Evolutionary conservation across 2,797 vertebrate genomes (phyloP).

Genomic region (Sphenopsis melanotis): DNA sequence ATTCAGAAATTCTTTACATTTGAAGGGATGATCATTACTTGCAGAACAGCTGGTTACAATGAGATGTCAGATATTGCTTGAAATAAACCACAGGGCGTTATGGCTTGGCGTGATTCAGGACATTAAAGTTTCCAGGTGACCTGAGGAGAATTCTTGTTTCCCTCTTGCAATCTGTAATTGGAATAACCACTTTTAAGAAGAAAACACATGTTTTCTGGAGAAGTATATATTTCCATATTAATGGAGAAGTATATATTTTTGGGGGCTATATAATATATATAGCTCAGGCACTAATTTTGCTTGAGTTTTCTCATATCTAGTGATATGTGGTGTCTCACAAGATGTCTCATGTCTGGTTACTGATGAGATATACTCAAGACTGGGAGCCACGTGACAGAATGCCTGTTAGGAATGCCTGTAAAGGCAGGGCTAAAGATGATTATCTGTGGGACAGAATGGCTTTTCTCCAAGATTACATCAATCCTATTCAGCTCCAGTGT

Average conservation of each 20-base stretch:
- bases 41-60: background rate
- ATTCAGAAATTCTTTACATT: background rate
- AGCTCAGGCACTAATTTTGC: background rate
- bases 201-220: background rate
- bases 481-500: background rate
- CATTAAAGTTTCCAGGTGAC: background rate
- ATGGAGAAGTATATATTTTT: background rate
- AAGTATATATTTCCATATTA: background rate
- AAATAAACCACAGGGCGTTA: background rate
- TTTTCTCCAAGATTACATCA: background rate
- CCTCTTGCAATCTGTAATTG: background rate
- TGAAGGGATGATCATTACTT: background rate
- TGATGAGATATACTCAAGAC: background rate
- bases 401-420: background rate
- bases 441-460: accelerated
- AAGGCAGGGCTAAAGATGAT: background rate
- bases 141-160: background rate
- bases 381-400: accelerated
- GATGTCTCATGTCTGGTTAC: background rate
- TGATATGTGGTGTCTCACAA: background rate
- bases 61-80: background rate
- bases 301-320: background rate
- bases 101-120: background rate
- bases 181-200: background rate
- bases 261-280: accelerated